These are phyloP conservation scores for Coecobrya sp. DNA, from an alignment of 2,888 invertebrate species.

Conservation along the genomic window DNA sequence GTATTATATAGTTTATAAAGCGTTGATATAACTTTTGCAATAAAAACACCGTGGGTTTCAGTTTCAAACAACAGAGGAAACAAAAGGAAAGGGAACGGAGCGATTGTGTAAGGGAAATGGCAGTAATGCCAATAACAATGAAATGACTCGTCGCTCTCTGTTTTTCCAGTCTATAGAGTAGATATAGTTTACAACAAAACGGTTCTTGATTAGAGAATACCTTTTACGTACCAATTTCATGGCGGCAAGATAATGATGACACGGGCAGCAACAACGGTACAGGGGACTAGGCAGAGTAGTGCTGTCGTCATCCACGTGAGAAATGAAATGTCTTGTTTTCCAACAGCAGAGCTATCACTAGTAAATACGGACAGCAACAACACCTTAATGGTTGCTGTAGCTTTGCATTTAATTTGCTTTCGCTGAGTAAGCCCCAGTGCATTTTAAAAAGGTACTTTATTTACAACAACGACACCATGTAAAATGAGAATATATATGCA, in stretches of 20 bases:
- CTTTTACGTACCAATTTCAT: constrained; percentile 39
- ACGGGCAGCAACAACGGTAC: not conserved
- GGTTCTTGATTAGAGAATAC: not conserved
- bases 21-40: too few species aligned
- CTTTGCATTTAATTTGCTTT: constrained; percentile 14
- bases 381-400: constrained; percentile 32
- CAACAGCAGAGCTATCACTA: not conserved
- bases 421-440: not conserved
- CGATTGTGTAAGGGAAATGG: constrained; percentile 41
- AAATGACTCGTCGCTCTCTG: not conserved
- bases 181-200: not conserved
- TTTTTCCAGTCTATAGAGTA: not conserved
- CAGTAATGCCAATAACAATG: constrained; percentile 27
- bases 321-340: constrained; percentile 32
- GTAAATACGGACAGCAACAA: not conserved
- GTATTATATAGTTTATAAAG: too few species aligned
- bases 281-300: not conserved
- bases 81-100: not conserved
- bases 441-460: constrained; percentile 48
- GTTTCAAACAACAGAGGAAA: not conserved
- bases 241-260: constrained; percentile 1
- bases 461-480: not conserved
- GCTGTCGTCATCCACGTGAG: constrained; percentile 33
- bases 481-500: not conserved
- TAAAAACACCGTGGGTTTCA: too few species aligned